phyloP scores from a whole-genome alignment of 2,113 vertebrate species.

The Gorsachius goisagi region DNA sequence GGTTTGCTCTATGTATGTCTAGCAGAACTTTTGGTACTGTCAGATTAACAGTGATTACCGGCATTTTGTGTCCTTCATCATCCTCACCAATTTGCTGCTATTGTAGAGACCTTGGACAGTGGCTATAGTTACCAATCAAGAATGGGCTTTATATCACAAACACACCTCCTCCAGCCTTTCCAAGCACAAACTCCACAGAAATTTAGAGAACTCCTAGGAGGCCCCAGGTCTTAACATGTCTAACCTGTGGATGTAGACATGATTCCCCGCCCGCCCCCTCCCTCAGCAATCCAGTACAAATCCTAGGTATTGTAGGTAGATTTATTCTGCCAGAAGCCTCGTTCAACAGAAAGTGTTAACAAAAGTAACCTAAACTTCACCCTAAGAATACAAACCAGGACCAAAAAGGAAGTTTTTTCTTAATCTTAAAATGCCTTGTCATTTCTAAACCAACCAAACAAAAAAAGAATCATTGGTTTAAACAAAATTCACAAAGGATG shows the following conservation, averaged over 20 bases:
- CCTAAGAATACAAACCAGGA: background rate
- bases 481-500: background rate
- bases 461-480: background rate
- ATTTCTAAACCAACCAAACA: background rate
- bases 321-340: background rate
- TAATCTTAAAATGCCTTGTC: background rate
- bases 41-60: background rate
- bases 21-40: background rate
- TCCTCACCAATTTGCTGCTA: background rate
- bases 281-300: background rate
- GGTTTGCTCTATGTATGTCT: background rate
- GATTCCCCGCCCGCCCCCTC: too few species aligned
- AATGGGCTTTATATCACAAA: background rate
- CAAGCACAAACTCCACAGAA: background rate
- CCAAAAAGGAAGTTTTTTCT: background rate
- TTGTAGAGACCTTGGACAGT: background rate
- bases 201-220: background rate
- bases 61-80: background rate
- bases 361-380: background rate
- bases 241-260: background rate
- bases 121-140: background rate
- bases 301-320: background rate
- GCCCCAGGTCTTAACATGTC: background rate
- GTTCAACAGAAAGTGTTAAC: background rate
- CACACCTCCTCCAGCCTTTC: background rate